Evolutionary conservation across 2,888 invertebrate species (phyloP).

Genomic region (Macropis europaea): DNA sequence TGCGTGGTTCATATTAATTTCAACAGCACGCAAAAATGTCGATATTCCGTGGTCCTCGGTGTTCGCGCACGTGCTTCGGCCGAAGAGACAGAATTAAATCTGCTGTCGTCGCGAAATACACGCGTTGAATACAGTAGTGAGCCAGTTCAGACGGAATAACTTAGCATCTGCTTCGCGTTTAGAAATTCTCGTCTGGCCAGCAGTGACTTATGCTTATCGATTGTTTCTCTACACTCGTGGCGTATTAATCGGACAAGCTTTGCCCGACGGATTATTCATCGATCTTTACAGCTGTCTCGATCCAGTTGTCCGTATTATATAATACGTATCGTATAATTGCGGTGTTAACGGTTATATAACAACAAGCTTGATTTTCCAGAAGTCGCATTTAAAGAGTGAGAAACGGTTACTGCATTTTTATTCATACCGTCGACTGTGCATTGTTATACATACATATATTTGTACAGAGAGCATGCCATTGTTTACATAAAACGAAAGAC

Average conservation of each 20-base stretch:
- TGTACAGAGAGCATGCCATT: neutral
- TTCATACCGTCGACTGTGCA: constrained; percentile 8
- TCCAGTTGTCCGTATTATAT: neutral
- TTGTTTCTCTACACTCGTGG: constrained; percentile 27
- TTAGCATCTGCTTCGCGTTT: constrained; percentile 46
- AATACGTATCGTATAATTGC: neutral
- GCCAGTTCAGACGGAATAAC: constrained; percentile 45
- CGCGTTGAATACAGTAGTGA: constrained; percentile 56
- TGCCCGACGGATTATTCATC: neutral
- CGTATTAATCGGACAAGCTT: constrained; percentile 19
- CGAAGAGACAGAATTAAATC: constrained; percentile 43
- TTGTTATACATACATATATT: too few relatives aligned
- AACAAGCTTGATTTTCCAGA: neutral
- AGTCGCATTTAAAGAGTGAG: neutral
- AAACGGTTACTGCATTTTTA: neutral
- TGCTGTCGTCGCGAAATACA: constrained; percentile 40
- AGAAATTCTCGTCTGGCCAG: constrained; percentile 33
- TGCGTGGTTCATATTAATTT: constrained; percentile 10
- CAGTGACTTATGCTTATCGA: constrained; percentile 38
- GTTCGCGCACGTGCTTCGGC: constrained; percentile 49
- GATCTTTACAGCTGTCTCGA: neutral
- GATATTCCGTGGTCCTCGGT: neutral
- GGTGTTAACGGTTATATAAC: neutral
- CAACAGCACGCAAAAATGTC: constrained; percentile 1
- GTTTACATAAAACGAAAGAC: constrained; percentile 11